Base-by-base conservation (phyloP, 2,797 vertebrate species). In the Trachops cirrhosus region DNA sequence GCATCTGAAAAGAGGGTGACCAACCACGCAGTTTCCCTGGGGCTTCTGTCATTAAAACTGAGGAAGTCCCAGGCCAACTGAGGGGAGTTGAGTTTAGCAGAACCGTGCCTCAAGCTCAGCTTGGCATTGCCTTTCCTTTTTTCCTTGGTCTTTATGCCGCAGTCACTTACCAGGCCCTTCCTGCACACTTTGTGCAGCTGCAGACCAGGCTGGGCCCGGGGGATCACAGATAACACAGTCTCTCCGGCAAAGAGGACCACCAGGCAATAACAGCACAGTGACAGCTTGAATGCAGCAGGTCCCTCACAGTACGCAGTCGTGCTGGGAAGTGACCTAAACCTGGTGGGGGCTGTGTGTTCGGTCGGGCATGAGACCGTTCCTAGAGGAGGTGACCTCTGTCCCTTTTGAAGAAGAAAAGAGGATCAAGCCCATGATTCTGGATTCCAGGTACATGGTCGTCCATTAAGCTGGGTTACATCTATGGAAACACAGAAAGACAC, bases 281-380 rank as follows among this genome's bases (percentile, higher is more conserved):
- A 32, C n/a, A 37, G 6, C 5, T 41, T 37, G 29, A 16, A 39
- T 8, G 12, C 34, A 48, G 5, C 5, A 26, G 24, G 9, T 14
- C 70, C 50, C 3, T 4, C 62, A 6, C 9, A 16, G 37, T 24
- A 26, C 5, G 1, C 12, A 70, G 0, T 11, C 2, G 2, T 41
- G 11, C 10, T 32, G 14, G n/a, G 29, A 50, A 62, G 48, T 48
- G 54, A 64, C 29, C 7, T 39, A 26, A 1, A 7, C 46, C 54
- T 21, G 22, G 24, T 4, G 22, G 10, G 11, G 21, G 5, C 3
- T 90, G 14, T 67, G 29, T 59, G 3, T 34, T 86, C 75, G 54
- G 7, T 22, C 41, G 5, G 21, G 5, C 44, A 2, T 19, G 32
- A 74, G 44, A 52, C 29, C 12, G 34, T 19, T 50, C 46, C 62